Conservation (phyloP, 2,888 invertebrate species). For the Apodemia zela region DNA sequence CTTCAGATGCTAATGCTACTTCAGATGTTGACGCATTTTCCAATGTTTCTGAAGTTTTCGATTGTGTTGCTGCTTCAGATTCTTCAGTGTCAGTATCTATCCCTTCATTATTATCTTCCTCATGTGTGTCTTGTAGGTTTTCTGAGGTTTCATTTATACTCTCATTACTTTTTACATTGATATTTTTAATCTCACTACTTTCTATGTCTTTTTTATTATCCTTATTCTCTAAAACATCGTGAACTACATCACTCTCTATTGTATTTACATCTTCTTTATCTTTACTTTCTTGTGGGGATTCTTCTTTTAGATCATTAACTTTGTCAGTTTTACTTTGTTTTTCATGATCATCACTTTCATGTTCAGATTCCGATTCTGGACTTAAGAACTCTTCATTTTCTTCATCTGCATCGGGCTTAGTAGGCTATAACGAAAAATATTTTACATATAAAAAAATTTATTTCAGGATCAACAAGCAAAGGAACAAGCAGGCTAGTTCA, state of each 20-base stretch:
- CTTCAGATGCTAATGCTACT: not conserved
- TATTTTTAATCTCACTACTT: constrained; percentile 27
- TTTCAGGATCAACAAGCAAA: not conserved
- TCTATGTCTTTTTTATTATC: constrained; percentile 37
- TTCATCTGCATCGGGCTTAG: constrained; percentile 49
- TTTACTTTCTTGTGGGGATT: constrained; percentile 27
- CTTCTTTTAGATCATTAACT: constrained; percentile 23
- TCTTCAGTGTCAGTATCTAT: constrained; percentile 1
- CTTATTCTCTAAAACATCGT: constrained; percentile 32
- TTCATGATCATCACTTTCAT: constrained; percentile 52
- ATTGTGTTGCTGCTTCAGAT: not conserved
- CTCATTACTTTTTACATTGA: constrained; percentile 20
- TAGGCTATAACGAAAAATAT: constrained; percentile 37
- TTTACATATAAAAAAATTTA: not conserved
- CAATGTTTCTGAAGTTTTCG: constrained; percentile 6
- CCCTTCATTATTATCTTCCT: constrained; percentile 14
- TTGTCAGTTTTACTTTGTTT: constrained; percentile 27
- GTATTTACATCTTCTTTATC: constrained; percentile 31
- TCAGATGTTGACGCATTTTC: not conserved
- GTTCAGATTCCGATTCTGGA: constrained; percentile 68
- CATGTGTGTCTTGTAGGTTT: constrained; percentile 21
- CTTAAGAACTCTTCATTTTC: constrained; percentile 75
- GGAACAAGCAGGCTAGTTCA: too few species aligned
- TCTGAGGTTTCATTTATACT: constrained; percentile 19
- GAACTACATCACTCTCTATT: constrained; percentile 26